Conservation (phyloP, 53 echinoderm and acorn worm genomes). For the Temnopleurus reevesii region DNA sequence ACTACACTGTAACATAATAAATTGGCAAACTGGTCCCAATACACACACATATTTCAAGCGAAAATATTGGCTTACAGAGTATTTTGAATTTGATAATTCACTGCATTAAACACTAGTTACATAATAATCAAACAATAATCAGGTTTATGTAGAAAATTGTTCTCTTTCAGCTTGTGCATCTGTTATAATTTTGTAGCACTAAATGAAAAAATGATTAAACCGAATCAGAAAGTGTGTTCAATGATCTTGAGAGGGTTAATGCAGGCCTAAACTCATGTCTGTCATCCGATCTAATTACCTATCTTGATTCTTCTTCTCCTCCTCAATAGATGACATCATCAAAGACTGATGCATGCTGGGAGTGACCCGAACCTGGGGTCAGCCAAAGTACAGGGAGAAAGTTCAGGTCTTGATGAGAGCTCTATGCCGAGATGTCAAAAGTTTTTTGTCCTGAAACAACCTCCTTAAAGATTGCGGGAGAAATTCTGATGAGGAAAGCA, state of each 20-base stretch:
- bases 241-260: not conserved
- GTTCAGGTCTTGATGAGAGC: not conserved
- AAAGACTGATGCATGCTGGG: slow-evolving; percentile 51
- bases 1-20: no score
- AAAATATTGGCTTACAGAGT: no score
- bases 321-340: slow-evolving; percentile 34
- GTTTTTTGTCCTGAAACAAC: slow-evolving; percentile 52
- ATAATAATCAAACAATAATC: no score
- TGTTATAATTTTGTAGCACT: no score
- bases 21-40: no score
- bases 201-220: no score
- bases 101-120: no score
- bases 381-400: slow-evolving; percentile 43
- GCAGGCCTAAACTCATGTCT: slow-evolving; percentile 33
- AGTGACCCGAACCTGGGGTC: slow-evolving; percentile 39
- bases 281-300: slow-evolving; percentile 46
- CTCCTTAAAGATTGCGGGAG: slow-evolving; percentile 1
- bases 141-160: no score
- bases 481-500: slow-evolving; percentile 42
- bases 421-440: not conserved
- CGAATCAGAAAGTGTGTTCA: no score
- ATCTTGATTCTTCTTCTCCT: not conserved
- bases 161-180: no score
- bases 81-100: no score
- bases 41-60: no score